These are phyloP conservation scores for Crax fasciolata DNA, from an alignment of 2,797 vertebrate genomes.

Conservation along the genomic window DNA sequence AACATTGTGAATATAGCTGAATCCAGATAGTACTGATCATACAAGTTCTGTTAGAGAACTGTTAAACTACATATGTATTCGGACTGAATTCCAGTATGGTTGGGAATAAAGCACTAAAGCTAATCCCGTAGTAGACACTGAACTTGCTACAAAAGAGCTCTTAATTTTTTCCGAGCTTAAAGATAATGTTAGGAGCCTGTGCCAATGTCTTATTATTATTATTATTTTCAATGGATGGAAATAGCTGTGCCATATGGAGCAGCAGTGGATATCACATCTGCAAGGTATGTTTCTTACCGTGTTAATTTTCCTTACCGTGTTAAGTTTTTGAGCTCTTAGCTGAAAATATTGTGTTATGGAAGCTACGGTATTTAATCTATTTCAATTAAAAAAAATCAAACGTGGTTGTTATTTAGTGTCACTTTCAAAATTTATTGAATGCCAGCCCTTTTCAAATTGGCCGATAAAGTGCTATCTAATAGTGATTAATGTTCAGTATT, in stretches of 20 bases:
- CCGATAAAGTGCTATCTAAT: background rate
- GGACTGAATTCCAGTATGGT: background rate
- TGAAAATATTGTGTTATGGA: background rate
- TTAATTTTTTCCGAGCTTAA: background rate
- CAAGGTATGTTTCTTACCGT: background rate
- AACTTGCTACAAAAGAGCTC: background rate
- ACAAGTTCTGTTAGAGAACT: background rate
- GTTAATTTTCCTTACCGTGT: background rate
- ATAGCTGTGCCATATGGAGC: background rate
- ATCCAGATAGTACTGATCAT: background rate
- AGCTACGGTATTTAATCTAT: background rate
- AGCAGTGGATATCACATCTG: background rate
- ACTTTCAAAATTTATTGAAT: background rate
- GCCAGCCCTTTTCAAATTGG: background rate
- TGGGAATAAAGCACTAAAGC: background rate
- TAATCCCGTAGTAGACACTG: background rate
- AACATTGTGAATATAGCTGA: background rate
- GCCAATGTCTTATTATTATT: background rate
- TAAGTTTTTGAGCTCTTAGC: background rate
- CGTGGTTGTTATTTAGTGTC: background rate
- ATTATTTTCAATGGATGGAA: background rate
- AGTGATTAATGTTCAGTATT: background rate
- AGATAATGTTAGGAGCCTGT: background rate
- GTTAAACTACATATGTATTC: background rate
- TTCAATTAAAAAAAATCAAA: background rate